Percentiles rank a stretch among this genome's conserved stretches.
phyloP scores from a whole-genome alignment of 1,140 invertebrate species.

The Drosophila pachea region DNA sequence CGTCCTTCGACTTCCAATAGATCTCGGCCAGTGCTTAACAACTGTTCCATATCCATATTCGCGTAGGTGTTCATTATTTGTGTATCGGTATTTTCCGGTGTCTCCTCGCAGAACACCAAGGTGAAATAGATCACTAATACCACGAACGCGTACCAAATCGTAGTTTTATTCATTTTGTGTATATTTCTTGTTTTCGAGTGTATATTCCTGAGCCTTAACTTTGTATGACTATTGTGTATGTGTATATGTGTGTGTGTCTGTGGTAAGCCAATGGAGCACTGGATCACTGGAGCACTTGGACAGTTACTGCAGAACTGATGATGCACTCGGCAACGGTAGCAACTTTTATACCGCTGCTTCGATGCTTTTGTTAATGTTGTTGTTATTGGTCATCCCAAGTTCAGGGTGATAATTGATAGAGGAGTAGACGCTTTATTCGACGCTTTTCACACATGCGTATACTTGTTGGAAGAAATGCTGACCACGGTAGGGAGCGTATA shows the following conservation, averaged over 20 bases:
- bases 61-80: slow-evolving; percentile 40
- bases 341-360: slow-evolving; percentile 45
- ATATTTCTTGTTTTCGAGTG: background rate
- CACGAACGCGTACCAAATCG: slow-evolving; percentile 60
- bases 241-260: slow-evolving; percentile 19
- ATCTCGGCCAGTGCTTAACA: slow-evolving; percentile 45
- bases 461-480: slow-evolving; percentile 30
- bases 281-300: slow-evolving; percentile 37
- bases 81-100: slow-evolving; percentile 33
- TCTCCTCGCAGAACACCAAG: slow-evolving; percentile 62
- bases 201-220: slow-evolving; percentile 1
- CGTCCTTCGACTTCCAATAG: slow-evolving; percentile 63
- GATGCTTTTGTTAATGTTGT: background rate
- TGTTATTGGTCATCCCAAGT: slow-evolving; percentile 42
- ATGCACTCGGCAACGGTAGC: slow-evolving; percentile 41
- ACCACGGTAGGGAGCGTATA: background rate
- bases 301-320: slow-evolving; percentile 57
- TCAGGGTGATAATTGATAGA: slow-evolving; percentile 68
- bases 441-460: slow-evolving; percentile 70
- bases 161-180: slow-evolving; percentile 60
- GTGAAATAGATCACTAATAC: slow-evolving; percentile 60
- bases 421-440: slow-evolving; percentile 41
- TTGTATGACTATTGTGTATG: slow-evolving; percentile 6
- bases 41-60: slow-evolving; percentile 34
- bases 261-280: too few species aligned